phyloP scores from a whole-genome alignment of 2,113 vertebrate genomes.

The Morphnarchus princeps region DNA sequence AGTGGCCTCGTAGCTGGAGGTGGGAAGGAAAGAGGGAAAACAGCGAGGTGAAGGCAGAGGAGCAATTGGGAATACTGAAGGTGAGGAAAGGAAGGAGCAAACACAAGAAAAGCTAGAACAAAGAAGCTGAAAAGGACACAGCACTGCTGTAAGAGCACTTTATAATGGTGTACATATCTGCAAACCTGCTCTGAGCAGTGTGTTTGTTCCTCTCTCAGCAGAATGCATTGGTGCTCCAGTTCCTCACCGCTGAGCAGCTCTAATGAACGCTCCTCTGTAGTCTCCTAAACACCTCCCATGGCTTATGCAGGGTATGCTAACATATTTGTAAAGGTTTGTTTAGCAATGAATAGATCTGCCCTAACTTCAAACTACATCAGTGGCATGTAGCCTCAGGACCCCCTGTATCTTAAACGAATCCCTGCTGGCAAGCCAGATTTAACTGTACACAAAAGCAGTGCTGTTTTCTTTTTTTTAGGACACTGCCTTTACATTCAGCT shows the following conservation, averaged over 20 bases:
- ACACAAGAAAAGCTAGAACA: neutral
- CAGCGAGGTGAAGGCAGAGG: neutral
- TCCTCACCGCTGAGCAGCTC: neutral
- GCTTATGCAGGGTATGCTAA: neutral
- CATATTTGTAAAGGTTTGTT: neutral
- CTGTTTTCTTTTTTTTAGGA: neutral
- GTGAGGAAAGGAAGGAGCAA: neutral
- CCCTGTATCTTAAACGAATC: neutral
- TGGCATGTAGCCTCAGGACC: conserved; percentile 5
- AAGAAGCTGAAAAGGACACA: neutral
- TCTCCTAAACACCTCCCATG: neutral
- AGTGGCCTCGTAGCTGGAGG: neutral
- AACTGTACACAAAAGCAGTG: neutral
- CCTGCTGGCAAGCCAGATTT: neutral
- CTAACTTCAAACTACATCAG: conserved; percentile 17
- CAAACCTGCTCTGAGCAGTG: neutral
- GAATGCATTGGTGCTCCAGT: neutral
- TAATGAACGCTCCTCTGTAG: neutral
- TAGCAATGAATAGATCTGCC: neutral
- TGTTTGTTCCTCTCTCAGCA: neutral
- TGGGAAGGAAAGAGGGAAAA: neutral
- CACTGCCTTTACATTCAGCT: neutral
- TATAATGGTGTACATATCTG: neutral
- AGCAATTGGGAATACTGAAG: neutral
- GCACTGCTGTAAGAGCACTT: neutral